Conservation (phyloP, 2,113 vertebrate species). For the Hydrolagus affinis region DNA sequence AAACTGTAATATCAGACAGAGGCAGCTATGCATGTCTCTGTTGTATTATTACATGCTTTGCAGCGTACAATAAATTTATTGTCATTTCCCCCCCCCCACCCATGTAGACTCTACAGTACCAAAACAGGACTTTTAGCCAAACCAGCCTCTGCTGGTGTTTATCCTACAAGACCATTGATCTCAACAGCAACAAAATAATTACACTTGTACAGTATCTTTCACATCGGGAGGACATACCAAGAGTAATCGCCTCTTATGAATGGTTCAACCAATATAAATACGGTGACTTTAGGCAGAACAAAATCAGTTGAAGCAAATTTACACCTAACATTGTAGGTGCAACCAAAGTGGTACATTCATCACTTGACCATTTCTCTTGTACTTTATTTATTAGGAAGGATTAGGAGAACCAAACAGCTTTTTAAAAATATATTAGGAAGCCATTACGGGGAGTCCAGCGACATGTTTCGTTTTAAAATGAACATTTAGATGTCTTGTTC, state of each 20-base stretch:
- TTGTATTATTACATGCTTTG: too few relatives aligned
- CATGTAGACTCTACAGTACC: too few relatives aligned
- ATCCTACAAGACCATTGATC: too few relatives aligned
- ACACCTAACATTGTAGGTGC: background rate
- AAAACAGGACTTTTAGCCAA: too few relatives aligned
- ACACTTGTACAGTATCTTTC: too few relatives aligned
- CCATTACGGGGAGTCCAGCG: background rate
- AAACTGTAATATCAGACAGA: too few relatives aligned
- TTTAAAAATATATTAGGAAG: background rate
- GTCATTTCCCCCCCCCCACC: too few relatives aligned
- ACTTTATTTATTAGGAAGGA: background rate
- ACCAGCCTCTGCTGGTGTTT: too few relatives aligned
- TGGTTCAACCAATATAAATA: background rate
- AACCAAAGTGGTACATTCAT: background rate
- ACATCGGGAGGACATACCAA: background rate
- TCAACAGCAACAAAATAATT: too few relatives aligned
- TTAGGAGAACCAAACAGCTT: background rate
- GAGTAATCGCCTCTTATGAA: background rate
- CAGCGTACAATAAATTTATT: too few relatives aligned
- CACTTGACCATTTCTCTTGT: background rate
- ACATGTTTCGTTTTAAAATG: background rate
- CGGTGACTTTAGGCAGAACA: background rate
- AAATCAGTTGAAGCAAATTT: background rate
- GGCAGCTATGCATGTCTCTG: too few relatives aligned
- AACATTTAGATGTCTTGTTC: background rate